Evolutionary conservation across 2,888 invertebrate genomes (phyloP).

Genomic region (Lissocephala sabroskyi): DNA sequence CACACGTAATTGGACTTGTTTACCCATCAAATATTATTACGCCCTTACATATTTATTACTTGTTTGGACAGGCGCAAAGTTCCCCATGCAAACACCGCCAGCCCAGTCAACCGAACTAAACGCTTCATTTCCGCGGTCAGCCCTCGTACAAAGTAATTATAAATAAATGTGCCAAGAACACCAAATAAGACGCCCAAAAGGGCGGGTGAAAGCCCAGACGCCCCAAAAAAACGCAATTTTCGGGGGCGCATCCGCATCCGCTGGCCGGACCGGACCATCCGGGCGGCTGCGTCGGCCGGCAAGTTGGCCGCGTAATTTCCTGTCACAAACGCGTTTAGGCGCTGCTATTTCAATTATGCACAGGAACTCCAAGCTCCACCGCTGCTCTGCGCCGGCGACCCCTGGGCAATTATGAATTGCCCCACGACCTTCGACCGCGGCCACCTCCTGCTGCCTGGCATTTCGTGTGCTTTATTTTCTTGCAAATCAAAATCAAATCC

Average conservation of each 20-base stretch:
- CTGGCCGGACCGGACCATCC: slow-evolving; percentile 14
- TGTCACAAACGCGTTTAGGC: slow-evolving; percentile 60
- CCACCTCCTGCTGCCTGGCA: slow-evolving; percentile 7
- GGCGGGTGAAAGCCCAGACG: neutral
- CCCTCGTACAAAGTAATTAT: slow-evolving; percentile 2
- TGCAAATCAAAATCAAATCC: neutral
- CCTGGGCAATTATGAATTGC: slow-evolving; percentile 43
- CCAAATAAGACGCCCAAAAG: neutral
- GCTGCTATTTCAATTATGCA: slow-evolving; percentile 62
- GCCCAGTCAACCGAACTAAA: neutral
- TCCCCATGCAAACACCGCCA: neutral
- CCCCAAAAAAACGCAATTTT: slow-evolving; percentile 15
- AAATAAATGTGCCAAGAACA: slow-evolving; percentile 4
- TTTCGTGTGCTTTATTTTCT: slow-evolving; percentile 24
- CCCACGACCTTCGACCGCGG: slow-evolving; percentile 4
- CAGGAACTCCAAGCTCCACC: slow-evolving; percentile 42
- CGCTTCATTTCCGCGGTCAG: slow-evolving; percentile 3
- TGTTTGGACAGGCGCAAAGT: slow-evolving; percentile 1
- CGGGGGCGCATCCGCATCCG: slow-evolving; percentile 36
- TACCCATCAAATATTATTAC: neutral
- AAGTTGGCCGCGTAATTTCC: slow-evolving; percentile 55
- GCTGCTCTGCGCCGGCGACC: slow-evolving; percentile 8
- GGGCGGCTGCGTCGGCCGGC: slow-evolving; percentile 8
- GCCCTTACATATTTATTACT: slow-evolving; percentile 1
- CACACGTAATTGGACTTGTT: neutral